phyloP scores from a whole-genome alignment of 1,140 invertebrate species.

The Caenorhabditis remanei region DNA sequence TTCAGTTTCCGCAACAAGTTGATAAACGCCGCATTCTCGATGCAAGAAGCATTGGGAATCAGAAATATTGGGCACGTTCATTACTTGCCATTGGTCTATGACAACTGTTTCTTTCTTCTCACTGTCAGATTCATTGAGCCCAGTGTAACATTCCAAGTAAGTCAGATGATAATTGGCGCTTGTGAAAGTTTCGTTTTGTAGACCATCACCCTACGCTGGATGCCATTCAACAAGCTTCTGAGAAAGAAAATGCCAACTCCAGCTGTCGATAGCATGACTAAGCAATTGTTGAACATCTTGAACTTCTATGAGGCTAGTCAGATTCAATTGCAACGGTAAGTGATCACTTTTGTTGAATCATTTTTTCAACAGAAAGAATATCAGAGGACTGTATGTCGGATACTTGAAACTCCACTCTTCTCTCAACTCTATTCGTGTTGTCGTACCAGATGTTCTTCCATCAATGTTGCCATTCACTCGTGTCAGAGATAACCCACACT shows the following conservation, averaged over 20 bases:
- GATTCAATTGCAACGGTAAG: conserved; percentile 82
- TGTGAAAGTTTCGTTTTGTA: neutral
- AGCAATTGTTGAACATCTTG: conserved; percentile 84
- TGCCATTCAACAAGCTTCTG: conserved; percentile 63
- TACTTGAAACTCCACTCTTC: conserved; percentile 95
- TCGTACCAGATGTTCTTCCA: conserved; percentile 89
- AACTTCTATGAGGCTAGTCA: conserved; percentile 90
- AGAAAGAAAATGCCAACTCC: conserved; percentile 62
- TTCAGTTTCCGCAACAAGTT: conserved; percentile 83
- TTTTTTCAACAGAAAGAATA: neutral
- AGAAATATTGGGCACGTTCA: conserved; percentile 93
- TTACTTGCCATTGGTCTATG: conserved; percentile 86
- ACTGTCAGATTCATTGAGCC: conserved; percentile 81
- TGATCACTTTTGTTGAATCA: too few species aligned
- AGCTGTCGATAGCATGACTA: conserved; percentile 61
- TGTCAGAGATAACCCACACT: conserved; percentile 92
- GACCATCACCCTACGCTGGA: conserved; percentile 60
- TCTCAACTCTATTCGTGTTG: conserved; percentile 91
- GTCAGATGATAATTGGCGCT: neutral
- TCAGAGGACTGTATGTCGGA: conserved; percentile 90
- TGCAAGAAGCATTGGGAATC: conserved; percentile 90
- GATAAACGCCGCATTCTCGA: conserved; percentile 88
- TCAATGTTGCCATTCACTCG: conserved; percentile 93
- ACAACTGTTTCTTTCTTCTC: conserved; percentile 78
- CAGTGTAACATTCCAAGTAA: conserved; percentile 25